Evolutionary conservation across 2,888 invertebrate species (phyloP).

Genomic region (Drosophila mulleri): DNA sequence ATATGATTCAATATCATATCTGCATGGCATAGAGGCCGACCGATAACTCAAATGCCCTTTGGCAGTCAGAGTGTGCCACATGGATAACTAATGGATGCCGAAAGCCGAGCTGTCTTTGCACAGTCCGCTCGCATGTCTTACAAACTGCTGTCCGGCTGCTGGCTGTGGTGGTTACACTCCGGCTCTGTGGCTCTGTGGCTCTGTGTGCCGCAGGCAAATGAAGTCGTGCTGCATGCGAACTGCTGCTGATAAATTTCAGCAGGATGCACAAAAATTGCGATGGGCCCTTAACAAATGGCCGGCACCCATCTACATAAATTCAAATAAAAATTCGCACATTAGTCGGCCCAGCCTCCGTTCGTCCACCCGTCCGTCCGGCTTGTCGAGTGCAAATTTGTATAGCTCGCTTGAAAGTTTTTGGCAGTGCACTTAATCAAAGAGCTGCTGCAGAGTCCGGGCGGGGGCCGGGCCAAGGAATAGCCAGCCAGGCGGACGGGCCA

Average conservation of each 20-base stretch:
- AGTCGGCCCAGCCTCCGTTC: conserved; percentile 32
- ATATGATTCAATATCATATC: too few species aligned
- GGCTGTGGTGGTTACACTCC: background rate
- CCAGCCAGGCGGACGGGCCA: conserved; percentile 40
- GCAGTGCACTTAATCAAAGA: conserved; percentile 69
- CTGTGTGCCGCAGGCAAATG: conserved; percentile 6
- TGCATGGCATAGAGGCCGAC: background rate
- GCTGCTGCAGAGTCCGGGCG: conserved; percentile 1
- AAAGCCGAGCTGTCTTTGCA: conserved; percentile 45
- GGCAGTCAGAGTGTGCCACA: conserved; percentile 9
- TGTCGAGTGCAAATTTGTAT: conserved; percentile 65
- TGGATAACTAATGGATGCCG: conserved; percentile 55
- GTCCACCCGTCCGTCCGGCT: background rate
- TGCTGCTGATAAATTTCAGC: conserved; percentile 50
- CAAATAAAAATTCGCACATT: conserved; percentile 71
- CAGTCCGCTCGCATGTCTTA: conserved; percentile 18
- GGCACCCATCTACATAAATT: conserved; percentile 55
- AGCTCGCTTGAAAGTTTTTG: conserved; percentile 62
- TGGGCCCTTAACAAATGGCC: conserved; percentile 40
- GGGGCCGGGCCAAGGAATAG: background rate
- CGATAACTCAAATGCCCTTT: background rate
- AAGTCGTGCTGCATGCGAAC: conserved; percentile 40
- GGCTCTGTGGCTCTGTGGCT: too few species aligned
- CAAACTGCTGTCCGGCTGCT: background rate
- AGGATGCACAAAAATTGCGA: conserved; percentile 27